Base-by-base conservation (phyloP, 2,888 invertebrate genomes). In the Pimpla rufipes region DNA sequence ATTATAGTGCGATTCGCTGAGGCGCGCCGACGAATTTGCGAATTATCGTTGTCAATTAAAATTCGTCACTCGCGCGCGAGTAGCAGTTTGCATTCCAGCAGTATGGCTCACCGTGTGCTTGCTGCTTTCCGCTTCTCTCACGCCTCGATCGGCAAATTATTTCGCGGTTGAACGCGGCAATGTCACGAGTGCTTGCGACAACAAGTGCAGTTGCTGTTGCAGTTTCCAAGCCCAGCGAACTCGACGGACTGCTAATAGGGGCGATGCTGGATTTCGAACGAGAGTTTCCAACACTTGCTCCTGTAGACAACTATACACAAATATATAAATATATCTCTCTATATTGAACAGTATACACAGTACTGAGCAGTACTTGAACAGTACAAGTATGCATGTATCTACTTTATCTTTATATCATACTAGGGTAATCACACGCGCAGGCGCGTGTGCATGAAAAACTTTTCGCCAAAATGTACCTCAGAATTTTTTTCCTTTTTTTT, bases 61-160 rank as follows among this genome's bases (percentile, higher is more conserved):
- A 71, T 57, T 57, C 52, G 45, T 66, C 68, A 47, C 37, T 16
- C 37, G 52, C 68, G 11, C 23, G 50, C 18, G 16, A 35, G 29
- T 35, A 35, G 23, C 37, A 50, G 68, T 52, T 68, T 57, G 55
- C 42, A n/a, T 55, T 62, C 16, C 62, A 37, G 62, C 62, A 10
- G 18, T 16, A 62, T 62, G 35, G 62, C 62, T 62, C 35, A 16
- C 18, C 8, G 62, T 42, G 10, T 66, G 71, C 71, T 57, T 55
- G 57, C 55, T 57, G 40, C 18, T 40, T 71, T 57, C 23, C 37
- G 21, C 52, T n/a, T 71, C 21, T 16, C 42, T 37, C 68, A 37
- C 16, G 64, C 78, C 40, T 47, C 75, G 62, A 52, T 37, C 52
- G 40, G 50, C 52, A 84, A 84, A 86, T 86, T 80, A 86, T 85